Conservation (phyloP, 1,140 invertebrate species). For the Brachionus paranguensis region DNA sequence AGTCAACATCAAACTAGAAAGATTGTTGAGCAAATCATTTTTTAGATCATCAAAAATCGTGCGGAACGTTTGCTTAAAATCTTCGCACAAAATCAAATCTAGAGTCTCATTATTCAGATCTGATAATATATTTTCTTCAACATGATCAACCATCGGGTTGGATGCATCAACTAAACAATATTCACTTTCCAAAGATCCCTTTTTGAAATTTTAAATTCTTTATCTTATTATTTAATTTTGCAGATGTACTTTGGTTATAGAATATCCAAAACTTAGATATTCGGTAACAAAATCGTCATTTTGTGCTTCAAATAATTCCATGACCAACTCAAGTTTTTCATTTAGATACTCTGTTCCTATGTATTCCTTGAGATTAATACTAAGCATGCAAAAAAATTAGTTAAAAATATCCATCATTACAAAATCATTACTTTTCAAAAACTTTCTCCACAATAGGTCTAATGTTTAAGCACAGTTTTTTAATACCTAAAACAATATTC, state of each 20-base stretch:
- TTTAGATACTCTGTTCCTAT: background rate
- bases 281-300: background rate
- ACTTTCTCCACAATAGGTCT: background rate
- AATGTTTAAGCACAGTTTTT: background rate
- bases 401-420: background rate
- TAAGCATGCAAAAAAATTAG: background rate
- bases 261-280: background rate
- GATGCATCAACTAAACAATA: background rate
- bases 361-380: background rate
- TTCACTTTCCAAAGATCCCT: background rate
- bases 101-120: background rate
- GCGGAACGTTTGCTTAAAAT: constrained; percentile 3
- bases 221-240: background rate
- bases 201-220: background rate
- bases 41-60: background rate
- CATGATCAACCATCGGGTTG: background rate
- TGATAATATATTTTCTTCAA: background rate
- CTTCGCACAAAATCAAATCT: background rate
- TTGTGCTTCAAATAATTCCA: background rate
- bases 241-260: background rate
- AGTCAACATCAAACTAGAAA: background rate
- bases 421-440: constrained; percentile 1
- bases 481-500: background rate
- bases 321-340: background rate
- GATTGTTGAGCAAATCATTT: constrained; percentile 19